Conservation (phyloP, 2,113 vertebrate genomes). For the Rhinolophus ferrumequinum region DNA sequence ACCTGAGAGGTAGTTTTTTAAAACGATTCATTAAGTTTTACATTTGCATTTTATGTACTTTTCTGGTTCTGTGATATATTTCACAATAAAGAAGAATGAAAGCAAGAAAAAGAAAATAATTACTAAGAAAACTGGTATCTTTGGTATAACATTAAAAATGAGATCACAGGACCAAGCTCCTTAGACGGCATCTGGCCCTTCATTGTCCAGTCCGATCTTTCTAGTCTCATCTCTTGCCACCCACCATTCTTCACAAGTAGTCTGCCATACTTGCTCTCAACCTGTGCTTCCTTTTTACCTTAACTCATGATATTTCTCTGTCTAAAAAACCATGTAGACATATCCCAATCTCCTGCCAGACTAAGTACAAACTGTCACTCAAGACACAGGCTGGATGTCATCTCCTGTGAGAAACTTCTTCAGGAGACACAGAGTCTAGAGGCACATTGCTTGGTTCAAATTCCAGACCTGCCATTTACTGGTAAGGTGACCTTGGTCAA, state of each 20-base stretch:
- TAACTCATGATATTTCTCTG: not conserved
- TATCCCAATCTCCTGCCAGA: not conserved
- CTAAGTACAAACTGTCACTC: constrained; percentile 24
- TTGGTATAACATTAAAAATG: not conserved
- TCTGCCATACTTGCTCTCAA: not conserved
- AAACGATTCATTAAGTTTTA: constrained; percentile 26
- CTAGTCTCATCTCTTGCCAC: not conserved
- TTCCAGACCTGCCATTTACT: constrained; percentile 6
- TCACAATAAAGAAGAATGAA: not conserved
- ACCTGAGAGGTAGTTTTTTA: not conserved
- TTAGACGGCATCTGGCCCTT: not conserved
- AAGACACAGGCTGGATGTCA: not conserved
- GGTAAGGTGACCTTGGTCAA: not conserved
- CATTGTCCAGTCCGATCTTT: not conserved
- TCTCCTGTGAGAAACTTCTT: not conserved
- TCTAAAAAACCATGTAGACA: not conserved
- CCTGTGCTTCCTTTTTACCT: not conserved
- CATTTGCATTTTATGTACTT: not conserved
- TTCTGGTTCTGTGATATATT: not conserved
- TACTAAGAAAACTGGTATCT: not conserved
- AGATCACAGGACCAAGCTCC: not conserved
- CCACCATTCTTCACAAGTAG: not conserved
- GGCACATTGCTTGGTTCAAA: not conserved
- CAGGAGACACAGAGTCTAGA: not conserved
- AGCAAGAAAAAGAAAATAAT: constrained; percentile 15